Evolutionary conservation across 2,888 invertebrate species (phyloP), one percentile per base, ranked within the genome.

Genomic region (Hoplodrina ambigua): DNA sequence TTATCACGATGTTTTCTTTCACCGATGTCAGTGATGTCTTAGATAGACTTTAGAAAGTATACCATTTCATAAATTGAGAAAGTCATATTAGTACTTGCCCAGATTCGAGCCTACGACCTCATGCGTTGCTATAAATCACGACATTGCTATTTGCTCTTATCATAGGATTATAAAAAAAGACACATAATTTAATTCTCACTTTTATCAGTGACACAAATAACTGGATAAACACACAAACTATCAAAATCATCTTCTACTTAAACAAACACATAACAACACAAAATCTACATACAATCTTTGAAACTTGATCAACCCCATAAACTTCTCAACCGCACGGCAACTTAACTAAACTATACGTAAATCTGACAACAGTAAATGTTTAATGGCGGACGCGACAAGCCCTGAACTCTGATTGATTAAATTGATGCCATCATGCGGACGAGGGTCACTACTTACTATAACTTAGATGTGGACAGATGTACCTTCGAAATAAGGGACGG

Each of bases 351-450:
- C 66, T 49, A 54, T 20, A 77, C 19, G 30, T 49, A 62, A 33
- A 25, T 54, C 25, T 19, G 49, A 61, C 50, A 50, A 55, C 46
- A 37, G 55, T 80, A 59, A 69, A 73, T 81, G 68, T 78, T 77
- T 72, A 74, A 80, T 69, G 55, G 30, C 41, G 60, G 54, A 73
- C 77, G 53, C 68, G 73, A 77, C 46, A 11, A 56, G 59, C 61
- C 52, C 63, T 67, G 46, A 49, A 41, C 54, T 61, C 63, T 75
- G 82, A 82, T 80, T 82, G 80, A 80, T 81, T 81, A 65, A 72
- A 79, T 82, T 75, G 72, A 66, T 72, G 54, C 72, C 68, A 69
- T 69, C 80, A 69, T 52, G 57, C 63, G 65, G 52, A 66, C 75
- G 62, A 77, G 73, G 79, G 72, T 72, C 81, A 56, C 41, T 64